Percentiles rank a stretch among this genome's conserved stretches.
These are phyloP conservation scores for Enteromius trimaculatus DNA, from an alignment of 2,797 vertebrate genomes.

Conservation along the genomic window DNA sequence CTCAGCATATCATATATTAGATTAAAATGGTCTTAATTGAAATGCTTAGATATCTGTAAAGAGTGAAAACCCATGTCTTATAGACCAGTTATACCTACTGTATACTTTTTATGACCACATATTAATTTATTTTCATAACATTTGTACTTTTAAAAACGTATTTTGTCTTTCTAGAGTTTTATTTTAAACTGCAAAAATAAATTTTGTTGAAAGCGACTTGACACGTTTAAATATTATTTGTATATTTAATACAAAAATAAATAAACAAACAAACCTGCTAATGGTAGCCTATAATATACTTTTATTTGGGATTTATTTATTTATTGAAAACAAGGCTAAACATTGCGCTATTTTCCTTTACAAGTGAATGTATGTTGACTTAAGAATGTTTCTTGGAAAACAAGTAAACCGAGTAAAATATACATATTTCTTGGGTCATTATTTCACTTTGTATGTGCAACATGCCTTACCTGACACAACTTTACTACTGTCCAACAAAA, in stretches of 20 bases:
- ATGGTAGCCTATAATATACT: too few species aligned
- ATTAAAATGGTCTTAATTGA: not conserved
- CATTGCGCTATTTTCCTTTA: not conserved
- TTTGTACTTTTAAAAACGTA: not conserved
- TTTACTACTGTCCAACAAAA: constrained; percentile 70
- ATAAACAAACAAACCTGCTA: not conserved
- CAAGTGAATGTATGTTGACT: not conserved
- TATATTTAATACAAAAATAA: not conserved
- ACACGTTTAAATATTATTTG: not conserved
- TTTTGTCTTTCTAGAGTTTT: not conserved
- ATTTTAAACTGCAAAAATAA: not conserved
- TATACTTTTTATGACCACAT: not conserved
- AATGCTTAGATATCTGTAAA: not conserved
- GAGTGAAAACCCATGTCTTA: not conserved
- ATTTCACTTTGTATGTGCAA: not conserved
- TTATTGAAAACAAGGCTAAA: not conserved
- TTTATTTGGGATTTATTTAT: too few species aligned
- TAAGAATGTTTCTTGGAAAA: not conserved
- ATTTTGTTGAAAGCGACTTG: not conserved
- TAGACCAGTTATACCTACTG: not conserved
- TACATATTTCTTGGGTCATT: not conserved
- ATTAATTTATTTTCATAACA: not conserved
- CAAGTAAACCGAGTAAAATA: not conserved
- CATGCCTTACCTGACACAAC: constrained; percentile 75
- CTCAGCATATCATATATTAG: not conserved